phyloP scores from a whole-genome alignment of 92 coral and sea anemone species.

The Actinernus sp. region DNA sequence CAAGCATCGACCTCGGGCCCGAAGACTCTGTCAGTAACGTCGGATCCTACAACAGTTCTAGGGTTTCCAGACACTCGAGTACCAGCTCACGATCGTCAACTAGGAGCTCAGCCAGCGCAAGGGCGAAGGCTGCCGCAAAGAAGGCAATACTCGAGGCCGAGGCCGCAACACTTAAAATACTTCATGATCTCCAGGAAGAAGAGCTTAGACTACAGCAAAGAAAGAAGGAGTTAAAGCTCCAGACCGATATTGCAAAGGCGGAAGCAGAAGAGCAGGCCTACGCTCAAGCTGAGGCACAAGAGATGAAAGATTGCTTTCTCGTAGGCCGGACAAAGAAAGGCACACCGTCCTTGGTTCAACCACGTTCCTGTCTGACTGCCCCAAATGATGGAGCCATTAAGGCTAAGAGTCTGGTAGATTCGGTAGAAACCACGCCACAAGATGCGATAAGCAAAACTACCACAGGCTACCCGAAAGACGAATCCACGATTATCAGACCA shows the following conservation, averaged over 20 bases:
- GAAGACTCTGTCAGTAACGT: slow-evolving; percentile 21
- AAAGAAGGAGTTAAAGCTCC: slow-evolving; percentile 42
- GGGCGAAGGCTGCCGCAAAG: slow-evolving; percentile 25
- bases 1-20: neutral
- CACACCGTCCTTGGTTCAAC: slow-evolving; percentile 12
- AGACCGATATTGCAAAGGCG: slow-evolving; percentile 45
- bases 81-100: no score
- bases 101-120: slow-evolving; percentile 30
- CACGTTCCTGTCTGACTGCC: no score
- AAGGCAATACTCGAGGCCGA: slow-evolving; percentile 41
- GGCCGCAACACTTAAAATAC: slow-evolving; percentile 21
- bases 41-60: slow-evolving; percentile 6
- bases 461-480: neutral
- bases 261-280: slow-evolving; percentile 43
- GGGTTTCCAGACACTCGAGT: slow-evolving; percentile 8
- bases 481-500: slow-evolving; percentile 26
- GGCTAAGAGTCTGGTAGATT: no score
- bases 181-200: slow-evolving; percentile 36
- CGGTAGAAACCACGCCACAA: neutral
- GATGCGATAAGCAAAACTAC: neutral
- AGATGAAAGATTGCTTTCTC: neutral
- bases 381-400: no score
- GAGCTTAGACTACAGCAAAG: slow-evolving; percentile 47
- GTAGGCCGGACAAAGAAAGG: slow-evolving; percentile 4
- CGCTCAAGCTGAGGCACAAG: slow-evolving; percentile 30